These are phyloP conservation scores for Gymnarchus niloticus DNA, from an alignment of 2,113 vertebrate species.

Conservation along the genomic window DNA sequence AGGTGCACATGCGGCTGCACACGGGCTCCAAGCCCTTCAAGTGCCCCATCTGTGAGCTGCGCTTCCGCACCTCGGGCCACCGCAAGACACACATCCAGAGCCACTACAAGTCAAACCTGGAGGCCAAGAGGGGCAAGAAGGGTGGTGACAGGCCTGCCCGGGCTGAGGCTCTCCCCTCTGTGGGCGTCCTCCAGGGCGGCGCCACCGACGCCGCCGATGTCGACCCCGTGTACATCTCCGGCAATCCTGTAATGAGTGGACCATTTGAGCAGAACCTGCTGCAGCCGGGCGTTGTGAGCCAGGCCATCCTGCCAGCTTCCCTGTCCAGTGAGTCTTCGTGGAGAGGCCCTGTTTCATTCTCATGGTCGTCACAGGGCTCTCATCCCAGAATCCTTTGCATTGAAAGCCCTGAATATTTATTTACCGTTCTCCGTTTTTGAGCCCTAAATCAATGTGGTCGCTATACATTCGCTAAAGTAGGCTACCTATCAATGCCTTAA, in stretches of 20 bases:
- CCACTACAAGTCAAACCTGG: conserved; percentile 72
- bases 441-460: background rate
- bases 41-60: conserved; percentile 89
- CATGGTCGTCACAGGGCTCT: background rate
- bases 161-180: conserved; percentile 68
- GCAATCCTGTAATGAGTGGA: conserved; percentile 76
- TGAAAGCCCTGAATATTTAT: background rate
- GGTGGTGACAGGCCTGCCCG: conserved; percentile 51
- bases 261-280: conserved; percentile 86
- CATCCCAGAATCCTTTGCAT: background rate
- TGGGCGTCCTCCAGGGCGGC: conserved; percentile 65
- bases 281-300: conserved; percentile 82
- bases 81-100: conserved; percentile 97
- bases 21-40: conserved; percentile 98
- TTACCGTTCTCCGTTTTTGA: background rate
- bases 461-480: background rate
- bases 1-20: conserved; percentile 97
- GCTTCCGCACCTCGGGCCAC: conserved; percentile 93
- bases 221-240: conserved; percentile 84
- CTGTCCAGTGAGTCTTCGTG: conserved; percentile 77
- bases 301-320: conserved; percentile 86
- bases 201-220: background rate
- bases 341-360: background rate
- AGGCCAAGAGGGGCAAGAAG: conserved; percentile 72
- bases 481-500: background rate